phyloP scores from a whole-genome alignment of 2,113 vertebrate species.

The Dasyurus viverrinus region DNA sequence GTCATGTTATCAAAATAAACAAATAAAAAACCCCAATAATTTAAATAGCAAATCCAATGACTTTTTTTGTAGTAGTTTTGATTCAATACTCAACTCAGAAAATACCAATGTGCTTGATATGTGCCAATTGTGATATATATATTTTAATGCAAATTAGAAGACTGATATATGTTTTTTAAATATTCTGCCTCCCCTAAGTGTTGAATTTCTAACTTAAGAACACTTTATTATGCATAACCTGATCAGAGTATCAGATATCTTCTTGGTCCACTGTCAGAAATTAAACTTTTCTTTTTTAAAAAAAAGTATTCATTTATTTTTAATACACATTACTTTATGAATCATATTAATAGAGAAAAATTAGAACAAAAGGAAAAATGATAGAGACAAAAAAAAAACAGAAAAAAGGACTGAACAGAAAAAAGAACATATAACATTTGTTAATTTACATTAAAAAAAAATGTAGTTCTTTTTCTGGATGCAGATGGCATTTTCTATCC shows the following conservation, averaged over 20 bases:
- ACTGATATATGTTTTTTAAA: neutral
- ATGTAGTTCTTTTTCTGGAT: too few relatives aligned
- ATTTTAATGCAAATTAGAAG: neutral
- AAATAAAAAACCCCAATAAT: neutral
- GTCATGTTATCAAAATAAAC: neutral
- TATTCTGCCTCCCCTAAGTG: neutral
- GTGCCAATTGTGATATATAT: neutral
- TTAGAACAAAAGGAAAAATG: too few relatives aligned
- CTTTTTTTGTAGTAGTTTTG: neutral
- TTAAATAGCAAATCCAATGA: neutral
- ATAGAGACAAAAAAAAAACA: too few relatives aligned
- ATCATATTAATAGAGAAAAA: too few relatives aligned
- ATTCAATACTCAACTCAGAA: neutral
- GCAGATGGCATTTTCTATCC: too few relatives aligned
- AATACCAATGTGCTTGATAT: neutral
- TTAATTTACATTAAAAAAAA: too few relatives aligned
- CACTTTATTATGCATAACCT: neutral
- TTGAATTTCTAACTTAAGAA: neutral
- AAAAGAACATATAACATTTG: too few relatives aligned
- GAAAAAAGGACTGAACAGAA: too few relatives aligned
- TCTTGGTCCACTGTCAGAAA: conserved; percentile 13
- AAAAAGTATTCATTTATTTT: too few relatives aligned
- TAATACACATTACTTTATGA: too few relatives aligned
- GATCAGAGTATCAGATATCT: neutral
- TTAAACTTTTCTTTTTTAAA: neutral